A percentile compares a stretch with the other conserved stretches of the same genome.
These are phyloP conservation scores for Drosophila kuntzei DNA, from an alignment of 2,888 invertebrate species.

Conservation along the genomic window DNA sequence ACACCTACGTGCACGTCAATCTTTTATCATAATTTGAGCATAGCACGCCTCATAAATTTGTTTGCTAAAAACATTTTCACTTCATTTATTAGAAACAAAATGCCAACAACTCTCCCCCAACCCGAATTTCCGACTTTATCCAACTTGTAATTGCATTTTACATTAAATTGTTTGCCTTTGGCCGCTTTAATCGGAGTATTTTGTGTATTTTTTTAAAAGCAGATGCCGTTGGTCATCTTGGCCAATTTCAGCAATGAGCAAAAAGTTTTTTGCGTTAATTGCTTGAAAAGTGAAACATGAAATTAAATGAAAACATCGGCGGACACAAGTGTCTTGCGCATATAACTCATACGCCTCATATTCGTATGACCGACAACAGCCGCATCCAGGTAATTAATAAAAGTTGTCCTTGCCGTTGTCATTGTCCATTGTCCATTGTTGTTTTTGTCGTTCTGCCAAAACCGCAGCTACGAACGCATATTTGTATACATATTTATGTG, in stretches of 20 bases:
- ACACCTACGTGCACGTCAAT: conserved; percentile 41
- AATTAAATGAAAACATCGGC: conserved; percentile 80
- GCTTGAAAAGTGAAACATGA: conserved; percentile 79
- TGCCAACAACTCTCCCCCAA: conserved; percentile 1
- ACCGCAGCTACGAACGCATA: conserved; percentile 55
- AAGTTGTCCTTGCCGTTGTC: conserved; percentile 37
- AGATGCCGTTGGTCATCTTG: conserved; percentile 54
- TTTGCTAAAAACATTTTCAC: conserved; percentile 78
- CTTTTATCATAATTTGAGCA: conserved; percentile 75
- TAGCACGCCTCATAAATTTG: conserved; percentile 77
- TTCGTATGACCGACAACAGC: conserved; percentile 52
- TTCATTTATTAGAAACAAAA: conserved; percentile 71
- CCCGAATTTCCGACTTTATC: not conserved
- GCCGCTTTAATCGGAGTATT: conserved; percentile 7
- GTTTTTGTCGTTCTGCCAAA: conserved; percentile 37
- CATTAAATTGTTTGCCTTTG: conserved; percentile 32
- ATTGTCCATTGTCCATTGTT: conserved; percentile 3
- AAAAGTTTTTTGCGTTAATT: conserved; percentile 71
- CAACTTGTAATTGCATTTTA: conserved; percentile 35
- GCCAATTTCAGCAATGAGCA: conserved; percentile 41
- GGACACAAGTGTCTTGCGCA: conserved; percentile 67
- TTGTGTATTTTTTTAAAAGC: conserved; percentile 32
- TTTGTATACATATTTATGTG: conserved; percentile 25
- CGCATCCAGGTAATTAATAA: conserved; percentile 80
- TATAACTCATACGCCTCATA: conserved; percentile 61